Evolutionary conservation across 2,113 vertebrate genomes (phyloP).

Genomic region (Laticauda laticaudata): DNA sequence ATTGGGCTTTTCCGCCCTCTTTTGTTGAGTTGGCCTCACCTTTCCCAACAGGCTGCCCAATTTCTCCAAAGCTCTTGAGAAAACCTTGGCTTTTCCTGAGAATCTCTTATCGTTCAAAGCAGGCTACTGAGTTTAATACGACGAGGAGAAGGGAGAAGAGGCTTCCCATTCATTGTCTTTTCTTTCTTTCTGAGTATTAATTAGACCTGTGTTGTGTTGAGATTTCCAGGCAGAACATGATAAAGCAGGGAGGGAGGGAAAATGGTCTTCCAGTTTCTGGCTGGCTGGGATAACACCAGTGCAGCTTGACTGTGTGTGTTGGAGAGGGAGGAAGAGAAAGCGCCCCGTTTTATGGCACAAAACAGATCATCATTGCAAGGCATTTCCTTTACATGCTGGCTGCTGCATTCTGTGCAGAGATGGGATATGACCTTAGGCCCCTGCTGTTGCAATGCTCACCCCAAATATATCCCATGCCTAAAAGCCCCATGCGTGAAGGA

Average conservation of each 20-base stretch:
- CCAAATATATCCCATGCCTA: not conserved
- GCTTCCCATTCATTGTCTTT: not conserved
- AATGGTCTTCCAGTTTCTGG: not conserved
- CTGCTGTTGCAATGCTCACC: not conserved
- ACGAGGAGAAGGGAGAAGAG: not conserved
- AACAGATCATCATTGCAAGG: not conserved
- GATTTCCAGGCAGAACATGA: not conserved
- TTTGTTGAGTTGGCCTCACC: not conserved
- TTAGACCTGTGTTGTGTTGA: not conserved
- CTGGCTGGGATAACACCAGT: not conserved
- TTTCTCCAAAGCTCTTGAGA: not conserved
- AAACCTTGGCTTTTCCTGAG: conserved; percentile 48
- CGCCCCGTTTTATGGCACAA: not conserved
- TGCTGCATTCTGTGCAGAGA: not conserved
- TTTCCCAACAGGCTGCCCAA: conserved; percentile 17
- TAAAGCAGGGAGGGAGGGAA: not conserved
- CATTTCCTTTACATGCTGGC: not conserved
- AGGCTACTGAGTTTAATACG: conserved; percentile 20
- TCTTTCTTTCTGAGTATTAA: not conserved
- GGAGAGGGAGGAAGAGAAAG: not conserved
- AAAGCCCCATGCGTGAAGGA: not conserved
- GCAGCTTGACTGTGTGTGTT: too few species aligned
- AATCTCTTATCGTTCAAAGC: conserved; percentile 14
- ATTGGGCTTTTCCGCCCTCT: not conserved
- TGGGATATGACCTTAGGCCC: not conserved